Evolutionary conservation across 2,888 invertebrate genomes (phyloP).

Genomic region (Allacma fusca): DNA sequence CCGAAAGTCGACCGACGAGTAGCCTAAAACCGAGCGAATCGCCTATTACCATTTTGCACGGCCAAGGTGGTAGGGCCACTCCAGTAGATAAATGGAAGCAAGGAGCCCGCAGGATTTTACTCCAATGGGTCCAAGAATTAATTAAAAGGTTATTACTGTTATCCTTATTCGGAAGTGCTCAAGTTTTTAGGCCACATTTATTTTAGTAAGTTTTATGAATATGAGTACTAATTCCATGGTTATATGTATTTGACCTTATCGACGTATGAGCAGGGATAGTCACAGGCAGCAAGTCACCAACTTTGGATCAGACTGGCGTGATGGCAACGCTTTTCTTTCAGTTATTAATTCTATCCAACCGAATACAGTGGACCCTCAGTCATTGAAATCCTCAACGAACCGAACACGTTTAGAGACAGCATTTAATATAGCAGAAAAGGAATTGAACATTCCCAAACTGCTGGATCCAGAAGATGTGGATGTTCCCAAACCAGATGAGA

Average conservation of each 20-base stretch:
- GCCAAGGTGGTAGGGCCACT: constrained; percentile 57
- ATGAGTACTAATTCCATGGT: no score
- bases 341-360: constrained; percentile 92
- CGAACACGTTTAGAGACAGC: constrained; percentile 87
- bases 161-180: no score
- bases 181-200: no score
- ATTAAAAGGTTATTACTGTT: constrained; percentile 74
- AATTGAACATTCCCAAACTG: constrained; percentile 88
- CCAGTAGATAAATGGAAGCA: constrained; percentile 77
- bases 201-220: no score
- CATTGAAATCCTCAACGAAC: constrained; percentile 80
- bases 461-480: constrained; percentile 96
- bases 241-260: background rate
- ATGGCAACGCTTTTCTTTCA: constrained; percentile 93
- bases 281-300: constrained; percentile 45
- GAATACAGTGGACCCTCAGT: constrained; percentile 86
- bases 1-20: constrained; percentile 42
- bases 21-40: constrained; percentile 52
- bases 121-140: constrained; percentile 94
- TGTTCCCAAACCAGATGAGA: constrained; percentile 94
- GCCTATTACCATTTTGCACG: constrained; percentile 53
- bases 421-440: constrained; percentile 89
- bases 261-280: constrained; percentile 23
- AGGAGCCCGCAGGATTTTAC: constrained; percentile 87
- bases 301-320: constrained; percentile 94